Evolutionary conservation across 2,113 vertebrate species (phyloP).

Genomic region (Microtus oregoni): DNA sequence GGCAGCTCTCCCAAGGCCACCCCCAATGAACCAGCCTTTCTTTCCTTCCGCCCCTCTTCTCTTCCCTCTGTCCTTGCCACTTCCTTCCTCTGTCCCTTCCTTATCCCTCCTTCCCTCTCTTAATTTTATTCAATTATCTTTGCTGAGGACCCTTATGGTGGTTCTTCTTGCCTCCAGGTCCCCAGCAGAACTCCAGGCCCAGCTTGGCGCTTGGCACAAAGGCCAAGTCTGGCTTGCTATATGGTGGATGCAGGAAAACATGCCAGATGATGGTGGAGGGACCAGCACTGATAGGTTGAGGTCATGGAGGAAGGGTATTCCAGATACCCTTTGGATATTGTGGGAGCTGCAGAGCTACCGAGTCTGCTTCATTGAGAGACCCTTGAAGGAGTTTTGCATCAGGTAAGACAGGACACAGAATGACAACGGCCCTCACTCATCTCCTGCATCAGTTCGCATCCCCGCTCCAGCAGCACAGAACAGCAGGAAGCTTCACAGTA

Average conservation of each 20-base stretch:
- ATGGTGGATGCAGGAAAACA: neutral
- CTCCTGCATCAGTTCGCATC: neutral
- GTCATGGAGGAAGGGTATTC: no score
- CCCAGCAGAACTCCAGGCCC: neutral
- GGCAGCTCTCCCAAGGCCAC: neutral
- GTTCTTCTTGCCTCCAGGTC: no score
- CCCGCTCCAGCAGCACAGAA: neutral
- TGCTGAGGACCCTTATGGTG: fast-evolving
- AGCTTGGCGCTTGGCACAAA: no score
- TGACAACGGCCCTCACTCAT: fast-evolving
- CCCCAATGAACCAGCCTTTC: no score
- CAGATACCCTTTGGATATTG: neutral
- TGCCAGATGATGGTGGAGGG: neutral
- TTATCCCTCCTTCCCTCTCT: neutral
- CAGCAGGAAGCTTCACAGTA: neutral
- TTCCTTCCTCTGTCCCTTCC: fast-evolving
- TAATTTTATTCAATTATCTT: neutral
- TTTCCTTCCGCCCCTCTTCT: fast-evolving
- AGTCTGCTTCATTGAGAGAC: neutral
- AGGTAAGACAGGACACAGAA: neutral
- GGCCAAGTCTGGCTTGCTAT: fast-evolving
- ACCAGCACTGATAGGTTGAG: fast-evolving
- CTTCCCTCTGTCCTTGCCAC: neutral
- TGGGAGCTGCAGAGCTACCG: neutral
- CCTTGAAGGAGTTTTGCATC: neutral